Base-by-base conservation (phyloP, 2,113 vertebrate genomes). In the Ictalurus furcatus region DNA sequence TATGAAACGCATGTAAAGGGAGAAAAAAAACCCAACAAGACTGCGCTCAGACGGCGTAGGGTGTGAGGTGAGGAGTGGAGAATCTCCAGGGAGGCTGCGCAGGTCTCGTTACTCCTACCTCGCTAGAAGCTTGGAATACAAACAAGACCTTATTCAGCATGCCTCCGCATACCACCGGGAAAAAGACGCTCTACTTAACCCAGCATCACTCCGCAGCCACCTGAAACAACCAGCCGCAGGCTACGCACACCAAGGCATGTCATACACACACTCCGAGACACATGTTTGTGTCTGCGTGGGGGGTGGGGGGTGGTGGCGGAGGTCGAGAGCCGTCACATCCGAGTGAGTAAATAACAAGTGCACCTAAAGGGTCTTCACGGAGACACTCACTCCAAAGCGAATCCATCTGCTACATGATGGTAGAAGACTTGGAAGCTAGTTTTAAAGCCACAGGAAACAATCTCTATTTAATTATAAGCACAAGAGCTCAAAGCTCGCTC, bases 101-200 rank as follows among this genome's bases (percentile, higher is more conserved):
- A 89, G 87, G 88, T 90, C 87, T 89, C 30, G 58, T 93, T 92
- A 88, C 90, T 73, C 61, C 67, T 59, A 84, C 73, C 69, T 54
- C 8, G 40, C 81, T 80, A 69, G 14, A 28, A 48, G 54, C 61
- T 87, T 58, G 23, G 74, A 90, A 90, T 85, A 91, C 88, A 92
- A 89, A 90, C 88, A 92, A 85, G n/a, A 40, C 87, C 89, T 91
- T 92, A 88, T 92, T 92, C 92, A 85, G 85, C 63, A 88, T 37
- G 58, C 84, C 58, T 67, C 44, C 79, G 85, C 65, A 84, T 84
- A 89, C 86, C 69, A 40, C 85, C 17, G 59, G 8, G 40, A 78
- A 86, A 84, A 65, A 90, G 30, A 28, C 23, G 61, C 34, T 59
- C 48, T 17, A 81, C 82, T 84, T 34, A n/a, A 37, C 37, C 54